These are phyloP conservation scores for Tarsius wallacei DNA, from an alignment of 2,797 vertebrate species.

Conservation along the genomic window DNA sequence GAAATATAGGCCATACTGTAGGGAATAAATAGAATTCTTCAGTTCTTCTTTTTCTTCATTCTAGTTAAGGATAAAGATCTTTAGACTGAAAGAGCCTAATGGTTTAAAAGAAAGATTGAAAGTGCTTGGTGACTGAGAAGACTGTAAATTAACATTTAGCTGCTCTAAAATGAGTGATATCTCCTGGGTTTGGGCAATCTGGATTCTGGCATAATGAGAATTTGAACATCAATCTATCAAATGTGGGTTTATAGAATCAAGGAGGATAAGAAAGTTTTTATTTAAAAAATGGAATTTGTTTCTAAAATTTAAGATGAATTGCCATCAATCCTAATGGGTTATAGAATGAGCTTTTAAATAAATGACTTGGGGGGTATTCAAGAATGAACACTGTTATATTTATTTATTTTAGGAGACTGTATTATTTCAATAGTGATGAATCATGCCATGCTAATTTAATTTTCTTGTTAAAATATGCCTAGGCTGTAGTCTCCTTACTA, in stretches of 20 bases:
- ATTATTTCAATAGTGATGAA: background rate
- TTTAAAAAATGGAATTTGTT: background rate
- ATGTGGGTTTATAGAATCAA: background rate
- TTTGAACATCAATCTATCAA: background rate
- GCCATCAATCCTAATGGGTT: background rate
- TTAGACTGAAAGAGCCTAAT: background rate
- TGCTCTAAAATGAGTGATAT: background rate
- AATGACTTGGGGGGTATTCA: background rate
- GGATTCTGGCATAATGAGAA: background rate
- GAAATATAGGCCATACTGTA: background rate
- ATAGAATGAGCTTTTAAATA: conserved; percentile 19
- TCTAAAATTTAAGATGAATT: background rate
- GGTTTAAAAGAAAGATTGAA: background rate
- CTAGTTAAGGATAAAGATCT: background rate
- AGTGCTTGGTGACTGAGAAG: background rate
- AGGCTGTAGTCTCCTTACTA: background rate
- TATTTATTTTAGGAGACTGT: background rate
- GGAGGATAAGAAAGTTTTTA: background rate
- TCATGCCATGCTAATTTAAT: background rate
- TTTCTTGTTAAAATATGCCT: conserved; percentile 17
- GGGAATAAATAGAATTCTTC: background rate
- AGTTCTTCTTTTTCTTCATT: background rate
- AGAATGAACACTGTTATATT: background rate
- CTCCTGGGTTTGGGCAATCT: background rate
- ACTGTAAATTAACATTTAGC: background rate